These are phyloP conservation scores for Trichogramma dendrolimi DNA, from an alignment of 2,888 invertebrate species.

Conservation along the genomic window DNA sequence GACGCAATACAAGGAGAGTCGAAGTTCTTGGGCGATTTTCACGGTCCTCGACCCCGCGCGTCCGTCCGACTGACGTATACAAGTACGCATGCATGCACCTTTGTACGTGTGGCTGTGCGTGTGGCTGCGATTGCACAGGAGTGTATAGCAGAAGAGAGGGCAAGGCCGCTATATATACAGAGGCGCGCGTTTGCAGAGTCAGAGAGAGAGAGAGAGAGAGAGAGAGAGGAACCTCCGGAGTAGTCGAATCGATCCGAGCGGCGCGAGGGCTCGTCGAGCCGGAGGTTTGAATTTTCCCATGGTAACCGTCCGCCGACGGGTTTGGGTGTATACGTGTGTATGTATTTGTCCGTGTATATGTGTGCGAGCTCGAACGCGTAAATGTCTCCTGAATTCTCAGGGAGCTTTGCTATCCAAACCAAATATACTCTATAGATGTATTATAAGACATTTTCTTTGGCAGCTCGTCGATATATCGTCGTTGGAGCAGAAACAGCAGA, in stretches of 20 bases:
- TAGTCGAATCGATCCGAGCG: conserved; percentile 26
- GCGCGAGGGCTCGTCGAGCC: not conserved
- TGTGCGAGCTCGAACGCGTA: too few relatives aligned
- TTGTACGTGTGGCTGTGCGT: too few relatives aligned
- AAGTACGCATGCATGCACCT: not conserved
- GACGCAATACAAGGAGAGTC: not conserved
- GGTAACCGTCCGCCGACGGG: conserved; percentile 21
- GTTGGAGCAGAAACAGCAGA: too few relatives aligned
- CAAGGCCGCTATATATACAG: not conserved
- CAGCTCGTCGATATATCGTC: too few relatives aligned
- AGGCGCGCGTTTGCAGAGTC: conserved; percentile 3
- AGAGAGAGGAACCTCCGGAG: conserved; percentile 15
- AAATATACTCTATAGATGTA: too few relatives aligned
- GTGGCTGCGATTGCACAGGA: not conserved
- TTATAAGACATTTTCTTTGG: too few relatives aligned
- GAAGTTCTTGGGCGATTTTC: conserved; percentile 25
- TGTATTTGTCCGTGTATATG: too few relatives aligned
- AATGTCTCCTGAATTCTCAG: too few relatives aligned
- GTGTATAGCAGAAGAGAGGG: not conserved
- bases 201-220: conserved; percentile 6
- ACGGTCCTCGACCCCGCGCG: conserved; percentile 26
- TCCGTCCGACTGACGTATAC: conserved; percentile 1
- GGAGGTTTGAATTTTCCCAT: conserved; percentile 29
- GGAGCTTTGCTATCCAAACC: too few relatives aligned
- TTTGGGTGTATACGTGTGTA: too few relatives aligned